These are phyloP conservation scores for Stigmatopora nigra DNA, from an alignment of 2,113 vertebrate genomes.

Conservation along the genomic window DNA sequence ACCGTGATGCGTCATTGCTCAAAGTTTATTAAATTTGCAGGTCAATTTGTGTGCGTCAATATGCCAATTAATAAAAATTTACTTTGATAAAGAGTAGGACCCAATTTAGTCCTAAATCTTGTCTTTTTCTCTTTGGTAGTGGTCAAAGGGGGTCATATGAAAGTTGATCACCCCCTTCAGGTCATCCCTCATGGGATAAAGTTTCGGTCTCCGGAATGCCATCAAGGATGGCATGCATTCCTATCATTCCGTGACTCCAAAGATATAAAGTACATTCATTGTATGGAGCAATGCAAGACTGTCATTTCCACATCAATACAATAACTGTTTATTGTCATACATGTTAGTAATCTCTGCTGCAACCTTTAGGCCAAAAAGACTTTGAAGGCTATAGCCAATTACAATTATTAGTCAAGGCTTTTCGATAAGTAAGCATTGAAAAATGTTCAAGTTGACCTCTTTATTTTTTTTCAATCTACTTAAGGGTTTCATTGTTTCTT, in stretches of 20 bases:
- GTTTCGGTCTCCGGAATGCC: constrained; percentile 67
- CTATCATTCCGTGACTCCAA: constrained; percentile 43
- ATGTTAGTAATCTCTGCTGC: too few relatives aligned
- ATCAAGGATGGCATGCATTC: constrained; percentile 56
- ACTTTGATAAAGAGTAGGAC: too few relatives aligned
- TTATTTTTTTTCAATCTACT: not conserved
- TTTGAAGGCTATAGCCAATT: too few relatives aligned
- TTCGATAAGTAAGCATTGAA: too few relatives aligned
- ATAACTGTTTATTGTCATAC: not conserved
- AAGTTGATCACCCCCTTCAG: constrained; percentile 60
- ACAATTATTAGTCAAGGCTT: too few relatives aligned
- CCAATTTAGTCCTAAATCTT: too few relatives aligned
- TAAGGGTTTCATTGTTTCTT: not conserved
- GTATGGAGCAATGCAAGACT: not conserved
- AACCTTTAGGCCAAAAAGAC: too few relatives aligned
- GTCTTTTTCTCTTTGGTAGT: constrained; percentile 22
- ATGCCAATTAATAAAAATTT: too few relatives aligned
- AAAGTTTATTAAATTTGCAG: too few relatives aligned
- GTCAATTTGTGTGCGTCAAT: too few relatives aligned
- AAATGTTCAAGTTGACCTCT: too few relatives aligned
- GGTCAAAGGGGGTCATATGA: constrained; percentile 66
- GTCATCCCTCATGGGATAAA: constrained; percentile 57
- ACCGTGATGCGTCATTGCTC: too few relatives aligned
- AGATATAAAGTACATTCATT: not conserved
- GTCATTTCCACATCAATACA: not conserved